Base-by-base conservation (phyloP, 2,113 vertebrate genomes). In the Cochlearius cochlearius region DNA sequence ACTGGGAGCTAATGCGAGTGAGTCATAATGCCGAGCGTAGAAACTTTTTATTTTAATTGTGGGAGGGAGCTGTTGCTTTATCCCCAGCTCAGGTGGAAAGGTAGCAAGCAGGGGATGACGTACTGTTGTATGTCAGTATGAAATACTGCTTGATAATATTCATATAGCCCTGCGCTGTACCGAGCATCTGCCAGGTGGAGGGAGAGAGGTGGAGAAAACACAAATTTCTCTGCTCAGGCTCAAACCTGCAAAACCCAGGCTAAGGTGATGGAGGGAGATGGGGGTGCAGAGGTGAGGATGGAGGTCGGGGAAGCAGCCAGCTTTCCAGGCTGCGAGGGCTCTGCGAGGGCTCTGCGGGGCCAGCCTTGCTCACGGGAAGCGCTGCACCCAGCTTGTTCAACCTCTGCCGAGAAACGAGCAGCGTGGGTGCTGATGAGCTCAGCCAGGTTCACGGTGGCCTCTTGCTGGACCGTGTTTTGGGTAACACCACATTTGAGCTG, bases 381-480 rank as follows among this genome's bases (percentile, higher is more conserved):
- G 1, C 36, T 73, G 92, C 30, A 26, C 18, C 23, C 45, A 72
- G 3, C 29, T 75, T 36, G 3, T 21, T 75, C 34, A 34, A 67
- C 16, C 25, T 11, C 14, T 0, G 0, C 15, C 4, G 8, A 74
- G 78, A 62, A 66, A 43, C 10, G 38, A 38, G 49, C 38, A 67
- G 19, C 4, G 1, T 26, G 56, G 86, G 64, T 27, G 55, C 7
- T 20, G 9, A 15, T 0, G 6, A 49, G 39, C 45, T 71, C 58
- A 77, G 75, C 3, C 0, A 2, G 19, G 17, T 29, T 77, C n/a
- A 21, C 0, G 4, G 43, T 11, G 29, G 41, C n/a, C 21, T 52
- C 36, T 29, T 11, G 14, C 12, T 72, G 43, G 34, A 27, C 19
- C 4, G 0, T 15, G 5, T 12, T 73, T 69, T 30, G 36, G 18